Conservation (phyloP, 2,888 invertebrate genomes). For the Pecten maximus region DNA sequence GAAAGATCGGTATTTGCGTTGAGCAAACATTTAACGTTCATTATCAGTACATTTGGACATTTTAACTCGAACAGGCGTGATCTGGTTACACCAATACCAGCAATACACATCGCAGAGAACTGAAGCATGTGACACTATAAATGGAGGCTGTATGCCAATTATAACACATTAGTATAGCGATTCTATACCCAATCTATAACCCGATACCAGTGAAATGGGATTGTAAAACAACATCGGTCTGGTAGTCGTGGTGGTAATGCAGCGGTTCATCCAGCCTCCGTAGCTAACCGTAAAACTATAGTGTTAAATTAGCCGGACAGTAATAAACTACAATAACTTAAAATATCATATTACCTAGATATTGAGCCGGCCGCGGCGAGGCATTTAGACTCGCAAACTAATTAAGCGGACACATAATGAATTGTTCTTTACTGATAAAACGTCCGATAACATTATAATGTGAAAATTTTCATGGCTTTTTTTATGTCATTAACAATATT, state of each 20-base stretch:
- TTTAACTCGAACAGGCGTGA: conserved; percentile 45
- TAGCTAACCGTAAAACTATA: neutral
- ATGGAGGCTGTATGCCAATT: conserved; percentile 50
- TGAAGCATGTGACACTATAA: conserved; percentile 39
- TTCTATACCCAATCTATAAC: conserved; percentile 44
- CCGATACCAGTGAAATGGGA: conserved; percentile 53
- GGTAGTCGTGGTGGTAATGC: neutral
- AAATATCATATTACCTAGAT: conserved; percentile 29
- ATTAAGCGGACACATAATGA: conserved; percentile 17
- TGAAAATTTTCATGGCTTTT: conserved; percentile 17
- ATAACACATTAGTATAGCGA: conserved; percentile 52
- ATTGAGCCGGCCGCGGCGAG: conserved; percentile 10
- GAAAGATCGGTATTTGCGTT: conserved; percentile 53
- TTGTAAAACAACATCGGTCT: conserved; percentile 38
- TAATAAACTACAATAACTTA: neutral
- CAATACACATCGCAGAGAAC: conserved; percentile 45
- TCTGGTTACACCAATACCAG: conserved; percentile 44
- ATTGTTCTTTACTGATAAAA: conserved; percentile 29
- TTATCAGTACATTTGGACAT: conserved; percentile 51
- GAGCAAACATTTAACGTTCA: conserved; percentile 56
- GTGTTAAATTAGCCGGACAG: conserved; percentile 21
- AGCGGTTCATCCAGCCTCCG: neutral
- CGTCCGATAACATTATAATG: conserved; percentile 11
- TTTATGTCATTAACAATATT: conserved; percentile 28
- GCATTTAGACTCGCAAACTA: conserved; percentile 21